These are phyloP conservation scores for Drosophila ambigua DNA, from an alignment of 1,140 invertebrate genomes.

Conservation along the genomic window DNA sequence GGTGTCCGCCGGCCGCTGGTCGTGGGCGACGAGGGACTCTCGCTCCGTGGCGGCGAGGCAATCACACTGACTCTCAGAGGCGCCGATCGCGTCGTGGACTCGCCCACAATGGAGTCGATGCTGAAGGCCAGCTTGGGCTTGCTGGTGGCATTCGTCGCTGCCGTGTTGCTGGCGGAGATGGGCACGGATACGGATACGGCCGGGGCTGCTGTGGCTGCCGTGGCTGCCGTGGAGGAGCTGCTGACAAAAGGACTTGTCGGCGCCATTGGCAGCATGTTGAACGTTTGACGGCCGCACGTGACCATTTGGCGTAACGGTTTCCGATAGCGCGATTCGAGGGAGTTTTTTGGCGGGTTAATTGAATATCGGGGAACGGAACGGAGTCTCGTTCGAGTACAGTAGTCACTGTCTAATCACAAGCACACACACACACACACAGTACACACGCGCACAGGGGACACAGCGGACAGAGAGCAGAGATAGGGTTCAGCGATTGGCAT, in stretches of 20 bases:
- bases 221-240: constrained; percentile 39
- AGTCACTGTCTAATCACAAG: constrained; percentile 30
- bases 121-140: constrained; percentile 97
- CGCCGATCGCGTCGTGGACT: constrained; percentile 59
- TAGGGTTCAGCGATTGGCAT: constrained; percentile 72
- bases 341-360: constrained; percentile 34
- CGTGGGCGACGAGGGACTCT: constrained; percentile 62
- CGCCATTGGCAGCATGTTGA: constrained; percentile 83
- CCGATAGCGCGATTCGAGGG: constrained; percentile 7
- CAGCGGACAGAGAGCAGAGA: constrained; percentile 14
- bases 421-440: constrained; percentile 37
- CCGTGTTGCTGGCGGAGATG: constrained; percentile 36
- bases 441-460: constrained; percentile 11
- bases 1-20: constrained; percentile 47
- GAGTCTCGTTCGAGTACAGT: constrained; percentile 20
- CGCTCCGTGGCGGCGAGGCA: constrained; percentile 64
- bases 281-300: constrained; percentile 81
- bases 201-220: constrained; percentile 32
- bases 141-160: constrained; percentile 79
- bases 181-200: constrained; percentile 9
- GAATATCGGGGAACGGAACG: constrained; percentile 13
- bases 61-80: constrained; percentile 64
- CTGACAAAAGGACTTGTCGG: constrained; percentile 79
- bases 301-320: constrained; percentile 70
- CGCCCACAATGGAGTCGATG: constrained; percentile 96